Evolutionary conservation across 2,797 vertebrate species (phyloP), one percentile per base, ranked within the genome.

Genomic region (Sebastes wilsoni): DNA sequence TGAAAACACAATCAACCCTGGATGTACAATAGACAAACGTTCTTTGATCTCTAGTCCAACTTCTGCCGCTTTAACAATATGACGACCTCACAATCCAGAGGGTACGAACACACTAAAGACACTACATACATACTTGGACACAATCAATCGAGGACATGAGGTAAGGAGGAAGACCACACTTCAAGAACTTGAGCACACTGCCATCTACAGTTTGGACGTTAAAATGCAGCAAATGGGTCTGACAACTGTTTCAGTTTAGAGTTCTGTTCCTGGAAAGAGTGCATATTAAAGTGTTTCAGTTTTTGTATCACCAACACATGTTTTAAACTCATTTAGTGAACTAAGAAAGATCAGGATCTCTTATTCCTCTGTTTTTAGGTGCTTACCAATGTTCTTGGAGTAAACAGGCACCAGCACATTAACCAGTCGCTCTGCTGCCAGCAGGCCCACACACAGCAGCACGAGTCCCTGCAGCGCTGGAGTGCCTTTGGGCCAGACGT

Each of bases 401-500:
- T 95, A 98, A 88, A 98, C 94, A 3, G 97, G 97, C 56, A 99
- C 97, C 0, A 98, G 96, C 66, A 99, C 95, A 0, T 98, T 98
- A 59, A 98, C 93, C 77, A 92, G 96, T 2, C 97, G 83, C 82
- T 98, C 97, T 32, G 96, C 58, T 1, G 93, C 95, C 93, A 98
- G 96, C 64, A 99, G 94, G 0, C 88, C 88, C 68, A 97, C 84
- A 83, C 97, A 98, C 78, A 97, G 84, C 49, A 98, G 84, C 84
- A 98, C 97, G 3, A 97, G 91, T 1, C 87, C 84, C 93, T 98
- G 97, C 73, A 99, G 94, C 1, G 77, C 64, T 0, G 73, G 38
- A 14, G 84, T 96, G 58, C 95, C 96, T 36, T 32, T 91, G 0
- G 97, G 97, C 98, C 97, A 98, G 72, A 98, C 88, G 72, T 97